A percentile compares a stretch with the other conserved stretches of the same genome.
Evolutionary conservation across 2,113 vertebrate species (phyloP).

Genomic region (Rhinolophus sinicus): DNA sequence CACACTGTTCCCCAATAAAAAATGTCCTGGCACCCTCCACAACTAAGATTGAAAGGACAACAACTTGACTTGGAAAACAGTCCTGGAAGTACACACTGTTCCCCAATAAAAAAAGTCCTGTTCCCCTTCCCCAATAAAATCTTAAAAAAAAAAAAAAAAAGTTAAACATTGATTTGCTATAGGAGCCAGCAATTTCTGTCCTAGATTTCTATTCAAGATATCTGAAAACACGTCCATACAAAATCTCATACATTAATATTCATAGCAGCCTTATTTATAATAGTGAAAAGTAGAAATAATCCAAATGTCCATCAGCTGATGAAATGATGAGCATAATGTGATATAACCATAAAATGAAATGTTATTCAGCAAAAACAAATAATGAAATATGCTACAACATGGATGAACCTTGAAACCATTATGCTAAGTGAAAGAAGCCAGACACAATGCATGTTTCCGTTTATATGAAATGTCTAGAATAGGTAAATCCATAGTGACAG

Average conservation of each 20-base stretch:
- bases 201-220: neutral
- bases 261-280: neutral
- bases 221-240: neutral
- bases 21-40: too few relatives aligned
- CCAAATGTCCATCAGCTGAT: neutral
- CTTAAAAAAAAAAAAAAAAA: neutral
- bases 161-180: neutral
- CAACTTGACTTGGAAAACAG: too few relatives aligned
- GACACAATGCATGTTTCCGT: neutral
- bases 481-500: neutral
- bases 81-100: too few relatives aligned
- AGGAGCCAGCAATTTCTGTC: neutral
- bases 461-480: neutral
- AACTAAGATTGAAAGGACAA: too few relatives aligned
- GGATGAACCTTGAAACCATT: conserved; percentile 9
- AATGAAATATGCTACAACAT: neutral
- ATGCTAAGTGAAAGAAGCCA: neutral
- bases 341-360: neutral
- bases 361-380: neutral
- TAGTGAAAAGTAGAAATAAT: neutral
- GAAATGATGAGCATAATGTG: neutral
- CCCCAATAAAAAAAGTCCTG: too few relatives aligned
- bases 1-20: too few relatives aligned
- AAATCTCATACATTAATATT: neutral
- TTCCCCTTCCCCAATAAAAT: too few relatives aligned